Evolutionary conservation across 1,140 invertebrate genomes (phyloP).

Genomic region (Orius laevigatus): DNA sequence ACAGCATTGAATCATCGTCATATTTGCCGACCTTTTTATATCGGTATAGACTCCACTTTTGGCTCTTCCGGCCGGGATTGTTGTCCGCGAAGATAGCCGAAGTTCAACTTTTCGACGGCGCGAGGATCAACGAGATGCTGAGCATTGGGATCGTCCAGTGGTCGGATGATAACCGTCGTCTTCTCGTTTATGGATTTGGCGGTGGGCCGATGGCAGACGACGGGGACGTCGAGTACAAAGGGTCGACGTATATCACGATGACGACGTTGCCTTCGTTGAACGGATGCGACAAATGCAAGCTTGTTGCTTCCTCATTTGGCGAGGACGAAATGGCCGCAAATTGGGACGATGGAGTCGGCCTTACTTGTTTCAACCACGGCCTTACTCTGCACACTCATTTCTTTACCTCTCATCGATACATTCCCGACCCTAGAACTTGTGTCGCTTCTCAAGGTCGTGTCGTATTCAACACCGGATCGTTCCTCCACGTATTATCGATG

Average conservation of each 20-base stretch:
- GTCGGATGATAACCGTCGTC: constrained; percentile 43
- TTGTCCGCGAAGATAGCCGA: constrained; percentile 44
- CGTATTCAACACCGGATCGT: constrained; percentile 54
- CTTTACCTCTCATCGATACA: constrained; percentile 35
- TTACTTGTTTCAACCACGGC: constrained; percentile 46
- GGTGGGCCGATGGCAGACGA: constrained; percentile 12
- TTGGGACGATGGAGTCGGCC: constrained; percentile 37
- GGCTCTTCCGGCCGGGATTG: constrained; percentile 45
- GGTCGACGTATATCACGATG: constrained; percentile 36
- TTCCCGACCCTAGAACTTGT: constrained; percentile 9
- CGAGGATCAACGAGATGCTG: constrained; percentile 40
- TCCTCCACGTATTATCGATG: constrained; percentile 43
- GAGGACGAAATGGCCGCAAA: constrained; percentile 42
- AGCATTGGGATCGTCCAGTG: constrained; percentile 51
- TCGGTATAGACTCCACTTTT: constrained; percentile 52
- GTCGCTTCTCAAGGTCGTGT: constrained; percentile 21
- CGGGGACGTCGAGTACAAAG: constrained; percentile 15
- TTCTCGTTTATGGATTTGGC: constrained; percentile 50
- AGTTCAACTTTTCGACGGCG: constrained; percentile 48
- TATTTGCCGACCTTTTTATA: constrained; percentile 31
- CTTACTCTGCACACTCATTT: constrained; percentile 51
- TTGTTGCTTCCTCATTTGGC: constrained; percentile 38
- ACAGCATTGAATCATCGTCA: constrained; percentile 31
- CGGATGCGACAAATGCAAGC: constrained; percentile 40
- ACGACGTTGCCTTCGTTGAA: constrained; percentile 40